Conservation (phyloP, 2,888 invertebrate species). For the Blomia tropicalis region DNA sequence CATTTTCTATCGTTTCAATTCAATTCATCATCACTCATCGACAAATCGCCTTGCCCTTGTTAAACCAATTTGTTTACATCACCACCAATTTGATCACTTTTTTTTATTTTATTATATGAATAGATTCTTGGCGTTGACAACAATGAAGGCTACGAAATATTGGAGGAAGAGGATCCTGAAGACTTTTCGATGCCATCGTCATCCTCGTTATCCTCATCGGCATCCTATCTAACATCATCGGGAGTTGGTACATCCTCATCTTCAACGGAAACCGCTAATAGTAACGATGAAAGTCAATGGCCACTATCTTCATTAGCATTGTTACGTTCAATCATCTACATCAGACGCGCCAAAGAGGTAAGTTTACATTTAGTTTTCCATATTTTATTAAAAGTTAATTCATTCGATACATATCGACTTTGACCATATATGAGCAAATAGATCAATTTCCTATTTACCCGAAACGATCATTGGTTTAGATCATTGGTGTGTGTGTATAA, state of each 20-base stretch:
- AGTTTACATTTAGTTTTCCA: neutral
- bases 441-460: no score
- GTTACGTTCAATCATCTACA: conserved; percentile 14
- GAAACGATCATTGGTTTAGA: no score
- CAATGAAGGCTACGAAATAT: conserved; percentile 33
- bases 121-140: conserved; percentile 34
- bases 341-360: conserved; percentile 12
- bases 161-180: conserved; percentile 31
- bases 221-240: conserved; percentile 4
- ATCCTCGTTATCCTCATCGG: neutral
- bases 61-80: neutral
- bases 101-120: neutral
- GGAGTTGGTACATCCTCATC: no score
- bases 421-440: conserved; percentile 4
- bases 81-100: neutral
- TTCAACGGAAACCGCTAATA: neutral
- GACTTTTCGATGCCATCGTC: conserved; percentile 37
- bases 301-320: conserved; percentile 13
- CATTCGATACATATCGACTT: no score
- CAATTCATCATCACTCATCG: neutral
- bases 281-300: neutral
- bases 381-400: neutral
- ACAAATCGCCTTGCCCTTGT: neutral
- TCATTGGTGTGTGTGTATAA: no score
- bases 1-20: neutral